Evolutionary conservation across 2,888 invertebrate genomes (phyloP).

Genomic region (Agrotis segetum): DNA sequence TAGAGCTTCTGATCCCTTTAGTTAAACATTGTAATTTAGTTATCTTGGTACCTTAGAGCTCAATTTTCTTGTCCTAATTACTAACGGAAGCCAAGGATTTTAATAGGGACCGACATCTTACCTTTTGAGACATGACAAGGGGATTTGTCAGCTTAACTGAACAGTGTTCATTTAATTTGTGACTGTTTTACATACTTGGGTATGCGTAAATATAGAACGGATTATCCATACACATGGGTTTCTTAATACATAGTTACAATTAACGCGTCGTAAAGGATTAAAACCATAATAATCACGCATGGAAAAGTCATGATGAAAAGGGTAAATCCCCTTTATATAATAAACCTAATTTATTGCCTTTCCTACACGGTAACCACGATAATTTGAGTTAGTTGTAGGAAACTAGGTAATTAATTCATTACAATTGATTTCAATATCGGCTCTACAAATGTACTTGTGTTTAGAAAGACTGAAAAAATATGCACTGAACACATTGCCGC

Average conservation of each 20-base stretch:
- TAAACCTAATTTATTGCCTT: neutral
- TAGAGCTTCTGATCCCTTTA: conserved; percentile 40
- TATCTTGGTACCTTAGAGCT: conserved; percentile 44
- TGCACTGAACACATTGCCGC: neutral
- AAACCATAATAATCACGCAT: neutral
- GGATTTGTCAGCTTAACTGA: conserved; percentile 57
- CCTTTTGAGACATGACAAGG: conserved; percentile 54
- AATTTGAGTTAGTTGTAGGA: neutral
- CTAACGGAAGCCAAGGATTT: conserved; percentile 53
- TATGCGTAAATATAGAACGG: neutral
- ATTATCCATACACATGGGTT: neutral
- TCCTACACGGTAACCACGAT: no score
- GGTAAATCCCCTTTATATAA: neutral
- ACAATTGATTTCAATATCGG: no score
- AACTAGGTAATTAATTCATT: neutral
- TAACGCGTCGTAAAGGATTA: neutral
- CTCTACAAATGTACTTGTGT: no score
- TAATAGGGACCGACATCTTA: conserved; percentile 55
- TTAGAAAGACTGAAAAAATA: neutral
- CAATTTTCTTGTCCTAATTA: conserved; percentile 56
- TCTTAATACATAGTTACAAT: conserved; percentile 25
- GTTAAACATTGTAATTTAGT: conserved; percentile 50
- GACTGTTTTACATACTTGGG: conserved; percentile 26
- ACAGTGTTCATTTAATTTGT: conserved; percentile 46
- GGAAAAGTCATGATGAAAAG: conserved; percentile 7